Evolutionary conservation across 2,888 invertebrate species (phyloP), one percentile per base, ranked within the genome.

Genomic region (Pardosa pseudoannulata): DNA sequence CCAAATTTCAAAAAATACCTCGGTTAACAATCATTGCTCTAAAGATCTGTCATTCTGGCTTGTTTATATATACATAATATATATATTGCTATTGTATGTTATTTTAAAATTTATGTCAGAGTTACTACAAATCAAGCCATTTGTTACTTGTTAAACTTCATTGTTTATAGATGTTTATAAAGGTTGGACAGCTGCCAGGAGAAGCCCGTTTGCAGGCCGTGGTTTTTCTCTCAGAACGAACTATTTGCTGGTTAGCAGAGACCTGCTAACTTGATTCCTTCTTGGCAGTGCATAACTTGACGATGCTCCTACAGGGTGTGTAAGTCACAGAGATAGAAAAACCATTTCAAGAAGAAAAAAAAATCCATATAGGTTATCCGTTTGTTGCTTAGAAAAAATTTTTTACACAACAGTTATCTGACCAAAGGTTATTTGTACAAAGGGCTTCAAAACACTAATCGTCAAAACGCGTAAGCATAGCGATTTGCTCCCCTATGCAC

Each of bases 141-240:
- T 86, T 79, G 74, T 86, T 79, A 86, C 79, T 86, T 86, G 85
- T 86, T 86, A 78, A 67, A 85, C 71, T 85, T 85, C 62, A 64
- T 86, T 72, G 56, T 72, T 79, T 73, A 79, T 85, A 79, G 74
- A 85, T 79, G 85, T 85, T 85, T 70, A 70, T 79, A 70, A 86
- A 70, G 79, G 68, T 86, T 79, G 83, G 71, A 72, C 29, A 28
- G 29, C 36, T 70, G 39, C 39, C 31, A 85, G 23, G 16, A 78
- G 28, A 73, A 78, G 83, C 83, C 62, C 78, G 78, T 85, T 64
- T 65, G 32, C 6, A 81, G 36, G 27, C 16, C 23, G 28, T 5
- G 41, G 36, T 41, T 64, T 28, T 73, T 41, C 65, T 32, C 50
- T 65, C 50, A 31, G 50, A 76, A 72, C n/a, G 71, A 36, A 65